Evolutionary conservation across 2,113 vertebrate species (phyloP), one percentile per base, ranked within the genome.

Genomic region (Donacobius atricapilla): DNA sequence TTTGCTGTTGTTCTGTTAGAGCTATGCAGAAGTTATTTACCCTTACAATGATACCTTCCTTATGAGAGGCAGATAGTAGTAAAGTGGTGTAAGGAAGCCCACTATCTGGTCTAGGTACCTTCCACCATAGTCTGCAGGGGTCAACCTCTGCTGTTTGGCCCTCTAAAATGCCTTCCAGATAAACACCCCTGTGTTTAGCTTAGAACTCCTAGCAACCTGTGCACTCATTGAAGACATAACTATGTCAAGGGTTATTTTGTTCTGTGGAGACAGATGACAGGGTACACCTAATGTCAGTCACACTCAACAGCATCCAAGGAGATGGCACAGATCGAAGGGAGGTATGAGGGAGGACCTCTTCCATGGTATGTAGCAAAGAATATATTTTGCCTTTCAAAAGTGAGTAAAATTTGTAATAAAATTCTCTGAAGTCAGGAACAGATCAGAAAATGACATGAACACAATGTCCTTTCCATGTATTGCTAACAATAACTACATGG

Each of bases 271-370:
- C 11, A 51, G 12, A 37, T 4, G 15, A 69, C 19, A 56, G 15
- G 7, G 3, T n/a, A 25, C 37, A 39, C 21, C 6, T 70, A 18
- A 24, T 4, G 7, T 39, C 35, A 70, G 12, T 17, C 21, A 3
- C 1, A 1, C 5, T 69, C 31, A 79, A 18, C 5, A 75, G 9
- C 15, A 18, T 57, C 27, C 19, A 45, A 33, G 83, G 57, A 66
- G n/a, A 25, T 0, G 16, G 15, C 42, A 71, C 3, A 31, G 6
- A 8, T n/a, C 0, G 2, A 48, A 79, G 9, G 23, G 21, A 65
- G 70, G 10, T 1, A 4, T 9, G 69, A 19, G 19, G 14, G 8
- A 86, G 17, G 61, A 70, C 45, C 6, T 61, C 10, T 10, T 70
- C 21, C 37, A 15, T 28, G 4, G 14, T 15, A 71, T 18, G 8